Conservation (phyloP, 2,888 invertebrate genomes). For the Eurytoma californica region DNA sequence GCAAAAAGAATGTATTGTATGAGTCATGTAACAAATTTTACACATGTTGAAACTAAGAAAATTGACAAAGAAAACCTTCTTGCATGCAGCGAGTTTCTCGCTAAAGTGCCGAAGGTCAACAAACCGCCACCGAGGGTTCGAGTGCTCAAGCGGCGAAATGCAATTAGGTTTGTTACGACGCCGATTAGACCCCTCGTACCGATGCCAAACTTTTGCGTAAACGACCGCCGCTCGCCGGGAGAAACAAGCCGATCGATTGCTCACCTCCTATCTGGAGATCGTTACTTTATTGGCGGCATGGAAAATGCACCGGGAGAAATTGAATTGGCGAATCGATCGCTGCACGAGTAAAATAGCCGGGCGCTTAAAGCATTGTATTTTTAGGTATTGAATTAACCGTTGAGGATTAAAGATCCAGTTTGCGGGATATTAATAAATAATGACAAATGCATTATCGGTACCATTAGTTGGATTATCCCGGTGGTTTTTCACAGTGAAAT, state of each 20-base stretch:
- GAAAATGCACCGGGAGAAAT: neutral
- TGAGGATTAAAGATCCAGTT: too few species aligned
- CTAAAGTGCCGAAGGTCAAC: slow-evolving; percentile 40
- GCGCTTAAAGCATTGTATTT: too few species aligned
- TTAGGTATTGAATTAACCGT: too few species aligned
- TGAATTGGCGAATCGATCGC: neutral
- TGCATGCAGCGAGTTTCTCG: slow-evolving; percentile 52
- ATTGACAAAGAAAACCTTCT: too few species aligned
- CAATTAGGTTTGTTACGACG: slow-evolving; percentile 69
- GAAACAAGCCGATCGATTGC: slow-evolving; percentile 13
- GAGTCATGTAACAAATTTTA: too few species aligned
- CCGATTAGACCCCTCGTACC: neutral
- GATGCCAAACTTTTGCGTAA: neutral
- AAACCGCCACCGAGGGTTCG: slow-evolving; percentile 64
- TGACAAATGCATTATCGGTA: too few species aligned
- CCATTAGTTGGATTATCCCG: too few species aligned
- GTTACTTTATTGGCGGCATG: neutral
- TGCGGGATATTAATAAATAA: too few species aligned
- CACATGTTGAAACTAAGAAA: neutral
- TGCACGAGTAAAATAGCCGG: too few species aligned
- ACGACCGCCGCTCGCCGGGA: neutral
- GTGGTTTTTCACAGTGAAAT: too few species aligned
- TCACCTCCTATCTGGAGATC: neutral
- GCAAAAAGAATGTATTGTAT: too few species aligned
- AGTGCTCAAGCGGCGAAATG: slow-evolving; percentile 69